Evolutionary conservation across 1,140 invertebrate species (phyloP).

Genomic region (Plectus sambesii): DNA sequence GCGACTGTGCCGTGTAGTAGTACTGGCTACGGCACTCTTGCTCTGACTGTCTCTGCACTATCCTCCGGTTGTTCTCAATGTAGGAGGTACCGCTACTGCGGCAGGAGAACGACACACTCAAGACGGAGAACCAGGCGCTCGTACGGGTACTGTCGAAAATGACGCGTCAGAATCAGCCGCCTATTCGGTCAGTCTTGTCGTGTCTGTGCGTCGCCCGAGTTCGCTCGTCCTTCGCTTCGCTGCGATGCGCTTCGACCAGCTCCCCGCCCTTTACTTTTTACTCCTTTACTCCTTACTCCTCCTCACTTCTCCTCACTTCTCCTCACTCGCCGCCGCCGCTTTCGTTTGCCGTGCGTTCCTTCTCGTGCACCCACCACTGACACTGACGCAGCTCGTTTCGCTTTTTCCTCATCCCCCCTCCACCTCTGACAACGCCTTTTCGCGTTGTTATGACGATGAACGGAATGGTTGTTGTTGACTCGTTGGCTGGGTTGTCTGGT

Average conservation of each 20-base stretch:
- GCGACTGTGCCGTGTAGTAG: too few species aligned
- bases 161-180: constrained; percentile 15
- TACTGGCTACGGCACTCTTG: too few species aligned
- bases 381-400: too few species aligned
- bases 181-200: constrained; percentile 8
- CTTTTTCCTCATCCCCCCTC: too few species aligned
- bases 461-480: too few species aligned
- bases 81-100: constrained; percentile 2
- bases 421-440: too few species aligned
- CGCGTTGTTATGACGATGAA: too few species aligned
- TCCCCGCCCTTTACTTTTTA: constrained; percentile 5
- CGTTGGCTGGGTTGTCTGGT: too few species aligned
- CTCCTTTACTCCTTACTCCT: neutral
- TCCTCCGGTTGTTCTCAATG: constrained; percentile 8
- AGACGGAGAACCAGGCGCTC: constrained; percentile 23
- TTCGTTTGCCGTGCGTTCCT: too few species aligned
- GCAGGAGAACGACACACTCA: constrained; percentile 17
- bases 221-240: neutral
- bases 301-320: neutral
- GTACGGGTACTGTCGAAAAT: constrained; percentile 24
- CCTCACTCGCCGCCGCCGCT: neutral
- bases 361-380: too few species aligned
- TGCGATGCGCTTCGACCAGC: neutral
- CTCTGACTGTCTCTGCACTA: too few species aligned
- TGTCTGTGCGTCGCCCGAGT: constrained; percentile 3